Base-by-base conservation (phyloP, 2,113 vertebrate genomes). In the Gnathonemus echidnorhynchus region DNA sequence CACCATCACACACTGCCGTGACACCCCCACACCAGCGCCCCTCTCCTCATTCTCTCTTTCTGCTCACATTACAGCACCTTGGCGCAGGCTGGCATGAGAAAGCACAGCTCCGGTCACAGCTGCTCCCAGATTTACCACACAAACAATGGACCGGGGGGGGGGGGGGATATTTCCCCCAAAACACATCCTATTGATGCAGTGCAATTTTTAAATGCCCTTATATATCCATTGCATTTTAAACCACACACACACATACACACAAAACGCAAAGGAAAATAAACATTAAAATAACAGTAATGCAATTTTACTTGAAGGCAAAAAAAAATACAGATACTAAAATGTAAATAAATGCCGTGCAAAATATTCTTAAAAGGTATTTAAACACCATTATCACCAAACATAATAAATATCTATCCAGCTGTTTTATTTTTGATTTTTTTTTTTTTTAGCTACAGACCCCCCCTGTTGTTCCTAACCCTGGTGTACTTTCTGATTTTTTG, bases 51-150 rank as follows among this genome's bases (percentile, higher is more conserved):
- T 88, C 92, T 89, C 90, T 90, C 93, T 88, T 92, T 89, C 92
- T 74, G 92, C 94, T 96, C 94, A 93, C 94, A 94, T 95, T 95
- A 96, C 95, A 95, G 95, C 95, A 96, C 95, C 95, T 96, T 97
- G 96, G 96, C 95, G 95, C 93, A 94, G 95, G 95, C 93, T 94
- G 95, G 95, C 94, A 95, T 84, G 93, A 95, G 95, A 95, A 95
- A 94, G 92, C 94, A 92, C 94, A 92, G 94, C 93, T 95, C 92
- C 93, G 95, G 94, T 97, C 97, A 96, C 97, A 97, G 97, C 97
- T 97, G 97, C 95, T 97, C 95, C 58, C 92, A 93, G 95, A 95
- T 96, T 96, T 93, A 95, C 94, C 93, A 94, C 93, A 92, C 94
- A 95, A 95, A 96, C 95, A 96, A 96, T 96, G 94, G 58, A 9